These are phyloP conservation scores for Heterocephalus glaber DNA, from an alignment of 2,113 vertebrate species.

Conservation along the genomic window DNA sequence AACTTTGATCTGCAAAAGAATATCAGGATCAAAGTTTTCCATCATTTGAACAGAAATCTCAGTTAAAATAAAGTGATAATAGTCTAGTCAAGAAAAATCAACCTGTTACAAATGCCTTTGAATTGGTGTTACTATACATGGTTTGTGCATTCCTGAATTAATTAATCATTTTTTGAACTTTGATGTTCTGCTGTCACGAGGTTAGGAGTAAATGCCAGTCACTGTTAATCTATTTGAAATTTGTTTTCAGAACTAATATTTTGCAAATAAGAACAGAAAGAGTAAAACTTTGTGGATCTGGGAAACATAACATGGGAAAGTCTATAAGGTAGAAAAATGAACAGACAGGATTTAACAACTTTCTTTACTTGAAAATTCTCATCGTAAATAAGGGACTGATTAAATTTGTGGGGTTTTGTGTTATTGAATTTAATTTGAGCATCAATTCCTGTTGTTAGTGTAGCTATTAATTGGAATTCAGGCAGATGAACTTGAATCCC, in stretches of 20 bases:
- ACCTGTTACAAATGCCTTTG: conserved; percentile 79
- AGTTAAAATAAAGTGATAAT: conserved; percentile 82
- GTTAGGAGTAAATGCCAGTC: conserved; percentile 79
- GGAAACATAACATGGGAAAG: not conserved
- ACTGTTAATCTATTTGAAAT: conserved; percentile 77
- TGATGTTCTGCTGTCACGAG: conserved; percentile 74
- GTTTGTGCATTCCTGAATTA: conserved; percentile 74
- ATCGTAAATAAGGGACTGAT: conserved; percentile 54
- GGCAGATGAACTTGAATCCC: conserved; percentile 14
- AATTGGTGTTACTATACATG: conserved; percentile 77
- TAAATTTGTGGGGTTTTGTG: conserved; percentile 32
- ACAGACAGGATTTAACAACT: conserved; percentile 29
- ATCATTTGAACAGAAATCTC: conserved; percentile 78
- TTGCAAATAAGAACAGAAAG: conserved; percentile 56
- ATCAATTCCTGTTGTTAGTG: conserved; percentile 62
- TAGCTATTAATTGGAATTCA: conserved; percentile 51
- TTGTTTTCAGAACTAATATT: conserved; percentile 70
- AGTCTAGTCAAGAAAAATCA: conserved; percentile 76
- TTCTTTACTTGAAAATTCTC: conserved; percentile 52
- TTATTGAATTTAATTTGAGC: conserved; percentile 58
- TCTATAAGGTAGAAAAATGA: conserved; percentile 13
- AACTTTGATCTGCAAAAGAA: conserved; percentile 84
- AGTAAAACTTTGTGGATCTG: conserved; percentile 48
- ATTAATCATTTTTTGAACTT: conserved; percentile 85
- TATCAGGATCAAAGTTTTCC: conserved; percentile 80